Evolutionary conservation across 1,140 invertebrate genomes (phyloP).

Genomic region (Cherax quadricarinatus): DNA sequence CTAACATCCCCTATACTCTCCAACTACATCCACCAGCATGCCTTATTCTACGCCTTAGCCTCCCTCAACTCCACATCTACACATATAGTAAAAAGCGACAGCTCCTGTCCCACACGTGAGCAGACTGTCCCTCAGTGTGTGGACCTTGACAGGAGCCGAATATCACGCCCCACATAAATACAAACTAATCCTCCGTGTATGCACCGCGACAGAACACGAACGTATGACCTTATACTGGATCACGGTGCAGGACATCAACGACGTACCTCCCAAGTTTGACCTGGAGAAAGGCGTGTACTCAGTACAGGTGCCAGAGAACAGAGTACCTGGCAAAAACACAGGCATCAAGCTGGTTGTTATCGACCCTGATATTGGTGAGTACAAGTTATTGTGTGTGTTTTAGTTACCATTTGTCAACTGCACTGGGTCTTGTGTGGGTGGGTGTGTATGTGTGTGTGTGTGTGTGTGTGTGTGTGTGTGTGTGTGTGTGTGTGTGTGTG

Average conservation of each 20-base stretch:
- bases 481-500: too few species aligned
- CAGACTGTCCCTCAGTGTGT: too few species aligned
- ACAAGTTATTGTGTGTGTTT: too few species aligned
- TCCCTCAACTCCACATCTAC: too few species aligned
- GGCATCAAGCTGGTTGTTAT: conserved; percentile 33
- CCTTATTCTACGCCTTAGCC: too few species aligned
- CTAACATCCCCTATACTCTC: too few species aligned
- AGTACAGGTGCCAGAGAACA: conserved; percentile 37
- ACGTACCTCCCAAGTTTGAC: conserved; percentile 34
- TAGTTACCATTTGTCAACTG: neutral
- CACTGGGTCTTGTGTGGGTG: neutral
- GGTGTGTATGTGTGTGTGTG: too few species aligned
- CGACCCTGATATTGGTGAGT: conserved; percentile 47
- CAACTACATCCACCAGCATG: too few species aligned
- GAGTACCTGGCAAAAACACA: conserved; percentile 8
- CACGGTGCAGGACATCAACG: conserved; percentile 47
- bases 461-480: too few species aligned
- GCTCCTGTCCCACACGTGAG: too few species aligned
- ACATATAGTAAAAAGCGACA: too few species aligned
- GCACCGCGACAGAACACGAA: conserved; percentile 5
- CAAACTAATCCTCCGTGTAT: neutral
- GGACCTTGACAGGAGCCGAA: too few species aligned
- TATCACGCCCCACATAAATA: neutral
- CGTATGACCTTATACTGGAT: conserved; percentile 53
- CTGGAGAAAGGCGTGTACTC: conserved; percentile 16